Percentiles rank a stretch among this genome's conserved stretches.
These are phyloP conservation scores for Eulemur coronatus DNA, from an alignment of 2,797 vertebrate genomes.

Conservation along the genomic window DNA sequence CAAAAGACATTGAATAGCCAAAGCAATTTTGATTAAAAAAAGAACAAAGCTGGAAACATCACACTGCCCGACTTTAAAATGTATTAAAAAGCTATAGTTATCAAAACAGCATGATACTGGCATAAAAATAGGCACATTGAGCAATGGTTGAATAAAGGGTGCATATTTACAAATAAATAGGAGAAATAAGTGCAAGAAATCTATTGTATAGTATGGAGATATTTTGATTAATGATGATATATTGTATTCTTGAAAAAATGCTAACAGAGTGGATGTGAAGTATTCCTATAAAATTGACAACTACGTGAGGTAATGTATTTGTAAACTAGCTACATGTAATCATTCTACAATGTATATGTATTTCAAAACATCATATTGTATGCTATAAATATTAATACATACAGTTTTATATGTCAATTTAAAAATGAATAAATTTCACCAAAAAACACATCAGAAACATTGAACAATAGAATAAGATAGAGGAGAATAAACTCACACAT, in stretches of 20 bases:
- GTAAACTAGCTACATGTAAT: background rate
- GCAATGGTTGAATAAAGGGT: background rate
- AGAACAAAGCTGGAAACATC: background rate
- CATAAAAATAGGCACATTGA: background rate
- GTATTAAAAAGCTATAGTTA: background rate
- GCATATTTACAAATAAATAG: background rate
- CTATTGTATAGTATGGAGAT: background rate
- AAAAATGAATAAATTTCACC: background rate
- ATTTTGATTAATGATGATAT: background rate
- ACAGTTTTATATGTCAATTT: background rate
- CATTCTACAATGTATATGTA: background rate
- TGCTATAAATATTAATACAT: background rate
- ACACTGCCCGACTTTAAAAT: background rate
- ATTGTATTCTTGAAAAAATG: background rate
- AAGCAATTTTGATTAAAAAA: background rate
- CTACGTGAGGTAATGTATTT: background rate
- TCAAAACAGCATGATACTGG: background rate
- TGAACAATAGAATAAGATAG: background rate
- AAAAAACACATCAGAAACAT: background rate
- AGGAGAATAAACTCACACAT: background rate
- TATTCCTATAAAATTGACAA: background rate
- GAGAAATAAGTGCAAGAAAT: background rate
- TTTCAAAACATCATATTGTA: background rate
- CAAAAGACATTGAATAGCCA: background rate
- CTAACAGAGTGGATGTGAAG: background rate